These are phyloP conservation scores for Nesoenas mayeri DNA, from an alignment of 2,113 vertebrate genomes.

Conservation along the genomic window DNA sequence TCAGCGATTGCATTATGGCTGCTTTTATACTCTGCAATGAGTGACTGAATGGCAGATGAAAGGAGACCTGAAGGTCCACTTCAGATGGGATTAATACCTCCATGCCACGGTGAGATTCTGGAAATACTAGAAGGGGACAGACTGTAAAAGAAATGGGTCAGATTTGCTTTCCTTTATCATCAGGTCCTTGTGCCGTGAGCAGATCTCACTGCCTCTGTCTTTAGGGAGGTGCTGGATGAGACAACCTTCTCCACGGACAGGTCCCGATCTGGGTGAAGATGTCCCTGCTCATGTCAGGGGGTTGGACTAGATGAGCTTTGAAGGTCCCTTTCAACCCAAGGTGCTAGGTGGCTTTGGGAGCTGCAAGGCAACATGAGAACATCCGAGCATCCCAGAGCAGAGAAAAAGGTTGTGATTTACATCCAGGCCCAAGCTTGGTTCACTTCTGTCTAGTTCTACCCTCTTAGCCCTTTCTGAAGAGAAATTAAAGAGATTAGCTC, in stretches of 20 bases:
- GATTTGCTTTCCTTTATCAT: not conserved
- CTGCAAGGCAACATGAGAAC: not conserved
- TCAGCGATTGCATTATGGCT: not conserved
- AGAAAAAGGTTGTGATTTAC: not conserved
- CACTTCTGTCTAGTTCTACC: not conserved
- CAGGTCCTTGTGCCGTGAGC: not conserved
- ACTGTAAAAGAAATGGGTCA: not conserved
- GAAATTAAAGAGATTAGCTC: not conserved
- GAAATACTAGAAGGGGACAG: constrained; percentile 40
- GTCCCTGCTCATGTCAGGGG: too few species aligned
- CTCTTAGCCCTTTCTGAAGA: not conserved
- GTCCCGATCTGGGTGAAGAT: too few species aligned
- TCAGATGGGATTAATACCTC: constrained; percentile 39
- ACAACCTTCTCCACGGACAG: not conserved
- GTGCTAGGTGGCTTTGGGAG: not conserved
- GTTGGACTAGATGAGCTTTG: too few species aligned
- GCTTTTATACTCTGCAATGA: not conserved
- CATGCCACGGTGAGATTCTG: not conserved
- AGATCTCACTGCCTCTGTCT: not conserved
- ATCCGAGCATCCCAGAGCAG: not conserved
- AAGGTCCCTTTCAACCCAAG: too few species aligned
- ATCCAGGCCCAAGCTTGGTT: not conserved
- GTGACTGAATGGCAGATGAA: not conserved
- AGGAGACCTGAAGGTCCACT: not conserved
- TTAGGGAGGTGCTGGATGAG: not conserved